phyloP scores from a whole-genome alignment of 2,113 vertebrate species.

The Microcebus ravelobensis region DNA sequence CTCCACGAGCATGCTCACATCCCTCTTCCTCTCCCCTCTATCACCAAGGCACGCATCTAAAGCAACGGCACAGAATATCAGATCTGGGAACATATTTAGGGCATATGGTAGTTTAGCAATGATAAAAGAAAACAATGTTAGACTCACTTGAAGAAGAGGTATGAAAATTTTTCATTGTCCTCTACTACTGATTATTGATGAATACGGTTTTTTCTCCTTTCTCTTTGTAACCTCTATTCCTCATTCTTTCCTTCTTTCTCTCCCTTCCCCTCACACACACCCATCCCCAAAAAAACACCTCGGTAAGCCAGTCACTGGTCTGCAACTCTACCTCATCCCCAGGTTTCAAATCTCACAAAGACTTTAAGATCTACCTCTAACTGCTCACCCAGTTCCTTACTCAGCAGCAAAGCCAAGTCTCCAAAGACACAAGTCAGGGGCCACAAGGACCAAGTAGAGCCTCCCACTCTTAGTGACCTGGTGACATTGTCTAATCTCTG shows the following conservation, averaged over 20 bases:
- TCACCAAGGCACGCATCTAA: neutral
- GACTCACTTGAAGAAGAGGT: neutral
- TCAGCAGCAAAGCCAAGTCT: neutral
- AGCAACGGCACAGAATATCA: neutral
- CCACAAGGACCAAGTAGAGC: neutral
- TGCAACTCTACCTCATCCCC: neutral
- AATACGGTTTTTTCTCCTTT: neutral
- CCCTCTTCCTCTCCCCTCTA: neutral
- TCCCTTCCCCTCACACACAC: neutral
- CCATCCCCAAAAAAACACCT: neutral
- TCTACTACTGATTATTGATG: neutral
- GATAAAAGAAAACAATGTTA: neutral
- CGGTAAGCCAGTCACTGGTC: neutral
- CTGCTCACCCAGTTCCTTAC: neutral
- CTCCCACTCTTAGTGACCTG: neutral
- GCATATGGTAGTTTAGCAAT: neutral
- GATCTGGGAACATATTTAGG: neutral
- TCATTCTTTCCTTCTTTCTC: neutral
- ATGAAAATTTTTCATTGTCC: neutral
- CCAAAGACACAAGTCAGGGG: neutral
- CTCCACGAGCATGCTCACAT: fast-evolving
- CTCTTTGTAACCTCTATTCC: neutral
- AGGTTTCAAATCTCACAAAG: neutral
- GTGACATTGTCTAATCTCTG: neutral
- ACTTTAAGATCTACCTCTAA: neutral